Conservation (phyloP, 1,140 invertebrate species). For the Parapsyche elsis region DNA sequence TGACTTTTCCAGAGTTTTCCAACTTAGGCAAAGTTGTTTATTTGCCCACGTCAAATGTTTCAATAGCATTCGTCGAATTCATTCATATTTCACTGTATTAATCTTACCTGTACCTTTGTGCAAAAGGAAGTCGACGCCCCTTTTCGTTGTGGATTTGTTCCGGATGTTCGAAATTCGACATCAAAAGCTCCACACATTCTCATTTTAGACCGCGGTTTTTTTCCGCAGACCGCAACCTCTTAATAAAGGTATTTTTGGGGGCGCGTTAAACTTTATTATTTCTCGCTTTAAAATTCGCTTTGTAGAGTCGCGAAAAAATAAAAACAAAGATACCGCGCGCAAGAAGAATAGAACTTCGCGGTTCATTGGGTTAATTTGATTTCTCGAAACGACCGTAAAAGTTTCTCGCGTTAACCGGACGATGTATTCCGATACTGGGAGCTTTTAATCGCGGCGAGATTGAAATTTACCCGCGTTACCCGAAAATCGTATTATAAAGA, state of each 20-base stretch:
- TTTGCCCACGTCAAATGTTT: no score
- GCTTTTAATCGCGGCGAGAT: background rate
- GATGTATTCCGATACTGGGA: background rate
- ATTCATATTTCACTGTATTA: no score
- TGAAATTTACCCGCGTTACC: background rate
- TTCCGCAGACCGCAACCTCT: background rate
- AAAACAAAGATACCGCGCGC: no score
- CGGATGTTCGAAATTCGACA: no score
- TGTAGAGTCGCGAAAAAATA: background rate
- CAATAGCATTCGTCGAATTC: no score
- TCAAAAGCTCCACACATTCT: background rate
- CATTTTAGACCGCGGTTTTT: background rate
- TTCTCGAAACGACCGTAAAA: constrained; percentile 20
- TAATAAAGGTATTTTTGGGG: constrained; percentile 21
- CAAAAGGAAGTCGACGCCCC: no score
- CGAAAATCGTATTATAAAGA: background rate
- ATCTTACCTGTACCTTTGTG: no score
- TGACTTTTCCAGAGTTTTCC: no score
- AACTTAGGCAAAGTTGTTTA: no score
- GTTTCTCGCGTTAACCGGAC: background rate
- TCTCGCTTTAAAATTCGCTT: background rate
- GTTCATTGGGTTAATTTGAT: constrained; percentile 32
- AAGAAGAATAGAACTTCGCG: constrained; percentile 9
- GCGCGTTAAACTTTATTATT: background rate
- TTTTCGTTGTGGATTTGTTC: no score